These are phyloP conservation scores for Stichopus chloronotus DNA, from an alignment of 35 echinoderm and acorn worm species.

Conservation along the genomic window DNA sequence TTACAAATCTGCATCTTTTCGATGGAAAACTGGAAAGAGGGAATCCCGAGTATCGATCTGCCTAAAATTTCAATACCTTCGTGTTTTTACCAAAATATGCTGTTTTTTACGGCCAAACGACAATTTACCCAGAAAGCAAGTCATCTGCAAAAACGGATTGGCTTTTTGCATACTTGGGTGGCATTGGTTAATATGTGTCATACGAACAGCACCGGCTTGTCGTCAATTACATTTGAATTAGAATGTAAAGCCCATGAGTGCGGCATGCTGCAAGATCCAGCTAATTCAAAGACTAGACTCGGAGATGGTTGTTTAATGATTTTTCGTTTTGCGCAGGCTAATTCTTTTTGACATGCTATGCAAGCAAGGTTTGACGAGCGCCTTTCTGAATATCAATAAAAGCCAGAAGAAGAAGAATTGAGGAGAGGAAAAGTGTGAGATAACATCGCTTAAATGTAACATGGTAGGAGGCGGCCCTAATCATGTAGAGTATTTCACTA, in stretches of 20 bases:
- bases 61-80: not conserved
- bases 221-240: slow-evolving; percentile 40
- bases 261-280: not conserved
- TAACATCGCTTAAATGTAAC: not conserved
- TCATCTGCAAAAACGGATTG: not conserved
- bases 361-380: not conserved
- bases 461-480: not conserved
- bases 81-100: not conserved
- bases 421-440: not conserved
- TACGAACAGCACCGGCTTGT: not conserved
- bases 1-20: slow-evolving; percentile 5
- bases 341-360: not conserved
- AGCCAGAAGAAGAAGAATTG: not conserved
- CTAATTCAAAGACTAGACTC: not conserved
- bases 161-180: not conserved
- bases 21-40: not conserved
- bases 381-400: slow-evolving; percentile 44
- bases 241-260: not conserved
- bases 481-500: not conserved
- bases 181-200: not conserved
- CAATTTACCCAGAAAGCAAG: not conserved
- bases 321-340: slow-evolving; percentile 7
- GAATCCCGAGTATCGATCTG: not conserved
- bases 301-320: slow-evolving; percentile 39
- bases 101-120: no score